These are phyloP conservation scores for Pelobates fuscus DNA, from an alignment of 2,113 vertebrate species.

Conservation along the genomic window DNA sequence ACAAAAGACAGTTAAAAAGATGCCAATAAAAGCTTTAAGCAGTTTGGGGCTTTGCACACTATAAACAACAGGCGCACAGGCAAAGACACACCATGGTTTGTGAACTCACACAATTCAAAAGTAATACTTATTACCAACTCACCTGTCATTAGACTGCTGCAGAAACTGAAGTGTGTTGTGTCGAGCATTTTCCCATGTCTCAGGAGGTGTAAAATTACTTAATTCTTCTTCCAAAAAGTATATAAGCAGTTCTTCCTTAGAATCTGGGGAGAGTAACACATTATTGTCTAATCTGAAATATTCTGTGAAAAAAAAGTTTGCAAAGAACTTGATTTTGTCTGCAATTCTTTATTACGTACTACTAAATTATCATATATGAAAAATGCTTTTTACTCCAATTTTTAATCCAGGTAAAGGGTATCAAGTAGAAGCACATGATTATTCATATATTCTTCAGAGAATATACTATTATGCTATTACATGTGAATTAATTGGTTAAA, in stretches of 20 bases:
- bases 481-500: too few relatives aligned
- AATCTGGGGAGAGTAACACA: neutral
- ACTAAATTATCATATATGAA: too few relatives aligned
- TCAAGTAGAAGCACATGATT: too few relatives aligned
- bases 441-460: too few relatives aligned
- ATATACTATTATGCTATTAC: too few relatives aligned
- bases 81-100: neutral
- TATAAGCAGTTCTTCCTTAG: constrained; percentile 79
- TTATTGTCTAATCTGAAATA: too few relatives aligned
- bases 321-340: too few relatives aligned
- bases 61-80: neutral
- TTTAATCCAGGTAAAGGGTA: too few relatives aligned
- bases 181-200: constrained; percentile 77
- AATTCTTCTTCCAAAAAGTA: constrained; percentile 80
- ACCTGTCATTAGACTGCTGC: constrained; percentile 56
- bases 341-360: too few relatives aligned
- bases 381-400: too few relatives aligned
- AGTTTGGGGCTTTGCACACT: too few relatives aligned
- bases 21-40: neutral
- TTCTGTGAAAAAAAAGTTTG: too few relatives aligned
- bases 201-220: constrained; percentile 73
- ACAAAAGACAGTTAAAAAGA: neutral
- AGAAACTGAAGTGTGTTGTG: constrained; percentile 72
- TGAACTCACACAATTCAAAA: neutral
- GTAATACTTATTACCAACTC: neutral